Percentiles rank a stretch among this genome's conserved stretches.
These are phyloP conservation scores for Chalcosyrphus nemorum DNA, from an alignment of 2,888 invertebrate genomes.

Conservation along the genomic window DNA sequence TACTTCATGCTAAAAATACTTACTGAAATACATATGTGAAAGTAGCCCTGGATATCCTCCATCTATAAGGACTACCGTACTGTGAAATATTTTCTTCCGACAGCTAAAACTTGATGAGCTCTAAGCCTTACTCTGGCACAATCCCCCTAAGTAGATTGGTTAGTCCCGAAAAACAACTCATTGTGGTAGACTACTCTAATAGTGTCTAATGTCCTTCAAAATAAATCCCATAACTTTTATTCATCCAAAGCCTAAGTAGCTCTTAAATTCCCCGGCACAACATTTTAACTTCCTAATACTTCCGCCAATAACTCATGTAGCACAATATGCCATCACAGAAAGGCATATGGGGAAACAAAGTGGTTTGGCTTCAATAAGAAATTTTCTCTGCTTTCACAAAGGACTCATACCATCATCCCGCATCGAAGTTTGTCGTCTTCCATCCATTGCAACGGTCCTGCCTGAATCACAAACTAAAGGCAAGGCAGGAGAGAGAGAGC, in stretches of 20 bases:
- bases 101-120: too few species aligned
- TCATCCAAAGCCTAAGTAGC: constrained; percentile 17
- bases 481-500: background rate
- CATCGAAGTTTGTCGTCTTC: constrained; percentile 64
- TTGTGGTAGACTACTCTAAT: background rate
- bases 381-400: constrained; percentile 52
- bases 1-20: too few species aligned
- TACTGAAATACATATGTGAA: too few species aligned
- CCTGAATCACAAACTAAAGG: constrained; percentile 44
- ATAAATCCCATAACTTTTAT: background rate
- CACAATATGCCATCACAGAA: constrained; percentile 67
- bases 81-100: too few species aligned
- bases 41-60: too few species aligned
- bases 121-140: too few species aligned
- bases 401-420: constrained; percentile 46
- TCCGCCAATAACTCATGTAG: constrained; percentile 68
- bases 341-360: constrained; percentile 66
- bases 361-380: constrained; percentile 68
- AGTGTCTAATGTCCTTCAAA: background rate
- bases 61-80: too few species aligned
- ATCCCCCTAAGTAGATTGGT: too few species aligned
- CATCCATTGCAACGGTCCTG: constrained; percentile 50
- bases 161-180: background rate
- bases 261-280: constrained; percentile 40
- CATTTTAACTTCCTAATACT: constrained; percentile 54